Conservation (phyloP, 2,113 vertebrate species). For the Poeciliopsis prolifica region DNA sequence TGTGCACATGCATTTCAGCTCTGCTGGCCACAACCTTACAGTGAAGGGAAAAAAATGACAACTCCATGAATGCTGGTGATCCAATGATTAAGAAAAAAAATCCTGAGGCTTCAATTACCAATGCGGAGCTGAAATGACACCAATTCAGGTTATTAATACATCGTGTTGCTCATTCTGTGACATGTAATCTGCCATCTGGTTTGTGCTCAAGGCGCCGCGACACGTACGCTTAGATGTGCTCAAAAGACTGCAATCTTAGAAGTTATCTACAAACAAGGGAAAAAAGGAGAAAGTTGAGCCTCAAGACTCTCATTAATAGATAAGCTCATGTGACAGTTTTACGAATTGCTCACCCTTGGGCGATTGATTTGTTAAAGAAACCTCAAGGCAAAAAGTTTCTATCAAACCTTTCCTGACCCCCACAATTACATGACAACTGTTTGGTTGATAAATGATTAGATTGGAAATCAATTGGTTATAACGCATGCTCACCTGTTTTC, state of each 20-base stretch:
- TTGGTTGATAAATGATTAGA: background rate
- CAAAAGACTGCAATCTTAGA: background rate
- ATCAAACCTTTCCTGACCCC: background rate
- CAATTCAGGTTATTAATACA: constrained; percentile 29
- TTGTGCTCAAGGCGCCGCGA: background rate
- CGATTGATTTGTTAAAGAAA: background rate
- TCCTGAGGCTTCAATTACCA: background rate
- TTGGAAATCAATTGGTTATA: background rate
- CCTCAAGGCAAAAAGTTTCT: background rate
- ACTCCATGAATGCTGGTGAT: background rate
- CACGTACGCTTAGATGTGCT: background rate
- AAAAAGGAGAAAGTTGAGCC: background rate
- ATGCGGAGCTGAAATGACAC: constrained; percentile 6
- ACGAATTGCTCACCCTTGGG: background rate
- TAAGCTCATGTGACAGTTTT: background rate
- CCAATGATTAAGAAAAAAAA: background rate
- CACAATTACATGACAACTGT: background rate
- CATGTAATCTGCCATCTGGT: constrained; percentile 19
- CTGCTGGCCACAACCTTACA: background rate
- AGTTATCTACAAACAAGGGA: background rate
- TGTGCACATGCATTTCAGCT: background rate
- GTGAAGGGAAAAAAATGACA: background rate
- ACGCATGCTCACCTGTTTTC: background rate
- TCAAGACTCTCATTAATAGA: background rate
- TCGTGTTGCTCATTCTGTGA: constrained; percentile 14